Evolutionary conservation across 2,113 vertebrate genomes (phyloP).

Genomic region (Nettapus auritus): DNA sequence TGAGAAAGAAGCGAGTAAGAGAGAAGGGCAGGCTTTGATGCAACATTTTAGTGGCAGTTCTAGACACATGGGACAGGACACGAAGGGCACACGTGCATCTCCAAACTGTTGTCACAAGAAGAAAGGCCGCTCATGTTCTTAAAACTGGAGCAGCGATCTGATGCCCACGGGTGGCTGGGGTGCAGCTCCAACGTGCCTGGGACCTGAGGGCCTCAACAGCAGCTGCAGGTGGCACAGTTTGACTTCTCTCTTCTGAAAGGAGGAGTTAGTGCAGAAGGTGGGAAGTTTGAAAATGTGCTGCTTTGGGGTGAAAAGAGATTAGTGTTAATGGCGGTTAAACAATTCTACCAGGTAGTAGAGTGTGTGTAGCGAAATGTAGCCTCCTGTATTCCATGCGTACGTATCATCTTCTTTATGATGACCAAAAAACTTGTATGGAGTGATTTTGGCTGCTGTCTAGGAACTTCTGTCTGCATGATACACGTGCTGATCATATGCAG

Average conservation of each 20-base stretch:
- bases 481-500: not conserved
- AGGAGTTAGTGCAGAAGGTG: not conserved
- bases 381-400: not conserved
- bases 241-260: not conserved
- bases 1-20: not conserved
- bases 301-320: not conserved
- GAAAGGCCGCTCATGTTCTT: not conserved
- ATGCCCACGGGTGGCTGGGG: not conserved
- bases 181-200: not conserved
- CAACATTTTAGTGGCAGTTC: not conserved
- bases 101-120: not conserved
- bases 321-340: not conserved
- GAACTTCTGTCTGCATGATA: fast-evolving
- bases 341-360: not conserved
- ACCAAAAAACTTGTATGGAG: not conserved
- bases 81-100: not conserved
- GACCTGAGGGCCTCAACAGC: not conserved
- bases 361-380: not conserved
- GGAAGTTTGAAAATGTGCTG: not conserved
- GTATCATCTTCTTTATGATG: not conserved
- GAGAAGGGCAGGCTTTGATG: not conserved
- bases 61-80: not conserved
- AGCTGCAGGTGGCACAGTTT: not conserved
- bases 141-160: not conserved
- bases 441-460: not conserved